phyloP scores from a whole-genome alignment of 2,797 vertebrate genomes.

The Acanthurus lineatus region DNA sequence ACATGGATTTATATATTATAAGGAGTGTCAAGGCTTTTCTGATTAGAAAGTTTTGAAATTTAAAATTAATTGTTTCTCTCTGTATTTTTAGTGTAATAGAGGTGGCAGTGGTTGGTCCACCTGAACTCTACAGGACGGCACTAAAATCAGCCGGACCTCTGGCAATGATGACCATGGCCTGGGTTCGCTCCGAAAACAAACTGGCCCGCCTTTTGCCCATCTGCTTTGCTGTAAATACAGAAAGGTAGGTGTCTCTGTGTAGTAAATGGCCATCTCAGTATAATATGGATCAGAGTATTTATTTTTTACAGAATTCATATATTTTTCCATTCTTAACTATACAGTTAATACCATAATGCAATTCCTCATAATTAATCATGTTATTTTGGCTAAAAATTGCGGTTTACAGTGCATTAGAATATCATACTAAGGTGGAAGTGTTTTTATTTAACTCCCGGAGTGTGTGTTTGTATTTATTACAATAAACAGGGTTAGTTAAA shows the following conservation, averaged over 20 bases:
- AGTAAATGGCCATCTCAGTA: background rate
- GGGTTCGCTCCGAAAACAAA: slow-evolving; percentile 75
- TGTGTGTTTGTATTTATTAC: no score
- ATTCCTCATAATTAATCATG: background rate
- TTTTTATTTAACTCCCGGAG: background rate
- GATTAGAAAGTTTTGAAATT: background rate
- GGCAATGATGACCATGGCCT: slow-evolving; percentile 62
- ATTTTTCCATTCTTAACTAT: background rate
- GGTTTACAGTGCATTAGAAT: background rate
- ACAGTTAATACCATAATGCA: background rate
- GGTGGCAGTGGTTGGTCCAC: slow-evolving; percentile 79
- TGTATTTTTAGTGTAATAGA: slow-evolving; percentile 74
- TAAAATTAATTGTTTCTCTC: background rate
- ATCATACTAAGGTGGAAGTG: no score
- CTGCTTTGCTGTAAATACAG: slow-evolving; percentile 81
- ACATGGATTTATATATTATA: background rate
- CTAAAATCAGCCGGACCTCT: slow-evolving; percentile 51
- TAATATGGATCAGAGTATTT: background rate
- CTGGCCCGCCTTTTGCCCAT: slow-evolving; percentile 74
- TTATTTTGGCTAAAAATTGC: background rate
- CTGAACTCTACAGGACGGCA: slow-evolving; percentile 63
- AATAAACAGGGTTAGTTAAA: background rate
- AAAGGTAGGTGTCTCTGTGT: slow-evolving; percentile 61
- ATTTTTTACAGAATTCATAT: background rate
- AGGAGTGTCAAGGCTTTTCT: background rate